Evolutionary conservation across 2,888 invertebrate genomes (phyloP).

Genomic region (Endotricha flammealis): DNA sequence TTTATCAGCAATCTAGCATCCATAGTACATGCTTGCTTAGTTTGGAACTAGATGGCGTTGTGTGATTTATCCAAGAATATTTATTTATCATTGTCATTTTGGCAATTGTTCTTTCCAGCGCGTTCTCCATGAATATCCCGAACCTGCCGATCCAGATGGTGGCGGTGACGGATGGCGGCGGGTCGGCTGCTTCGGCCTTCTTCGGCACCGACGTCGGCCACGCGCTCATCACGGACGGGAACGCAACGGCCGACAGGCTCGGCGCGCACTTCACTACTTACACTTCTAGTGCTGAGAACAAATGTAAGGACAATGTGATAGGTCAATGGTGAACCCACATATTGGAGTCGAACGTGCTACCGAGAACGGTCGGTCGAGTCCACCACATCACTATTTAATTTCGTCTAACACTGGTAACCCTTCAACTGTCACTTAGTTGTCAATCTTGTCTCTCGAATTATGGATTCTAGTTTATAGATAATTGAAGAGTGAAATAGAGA

Average conservation of each 20-base stretch:
- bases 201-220: constrained; percentile 94
- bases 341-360: background rate
- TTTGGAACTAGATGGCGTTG: too few species aligned
- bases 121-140: constrained; percentile 95
- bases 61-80: too few species aligned
- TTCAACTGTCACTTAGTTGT: too few species aligned
- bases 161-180: constrained; percentile 93
- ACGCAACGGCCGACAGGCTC: constrained; percentile 92
- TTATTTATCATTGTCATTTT: too few species aligned
- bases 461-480: background rate
- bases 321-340: too few species aligned
- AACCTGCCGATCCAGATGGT: constrained; percentile 96
- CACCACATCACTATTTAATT: background rate
- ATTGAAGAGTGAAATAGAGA: too few species aligned
- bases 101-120: constrained; percentile 78
- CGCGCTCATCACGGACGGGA: constrained; percentile 94
- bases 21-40: too few species aligned
- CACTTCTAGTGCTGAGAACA: constrained; percentile 89
- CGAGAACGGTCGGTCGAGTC: background rate
- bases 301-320: constrained; percentile 83
- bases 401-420: background rate
- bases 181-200: constrained; percentile 87
- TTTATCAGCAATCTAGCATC: too few species aligned
- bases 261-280: constrained; percentile 96
- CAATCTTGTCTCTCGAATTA: too few species aligned